These are phyloP conservation scores for Apamea epomidion DNA, from an alignment of 2,888 invertebrate species.

Conservation along the genomic window DNA sequence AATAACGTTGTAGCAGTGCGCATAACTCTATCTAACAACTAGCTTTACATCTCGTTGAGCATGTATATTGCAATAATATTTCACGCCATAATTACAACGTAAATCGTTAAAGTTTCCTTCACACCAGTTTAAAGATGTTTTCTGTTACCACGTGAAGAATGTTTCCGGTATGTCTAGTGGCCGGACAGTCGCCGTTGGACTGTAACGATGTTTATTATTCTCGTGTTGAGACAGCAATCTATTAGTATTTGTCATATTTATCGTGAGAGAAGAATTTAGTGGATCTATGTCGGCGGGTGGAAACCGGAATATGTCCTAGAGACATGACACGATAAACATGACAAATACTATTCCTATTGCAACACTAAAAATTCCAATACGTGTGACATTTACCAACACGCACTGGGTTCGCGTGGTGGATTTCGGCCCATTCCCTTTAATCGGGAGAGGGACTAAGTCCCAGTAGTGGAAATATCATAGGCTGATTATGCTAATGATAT, in stretches of 20 bases:
- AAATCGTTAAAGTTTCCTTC: conserved; percentile 39
- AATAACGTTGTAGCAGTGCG: conserved; percentile 23
- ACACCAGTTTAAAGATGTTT: conserved; percentile 33
- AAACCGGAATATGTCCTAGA: neutral
- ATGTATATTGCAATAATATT: conserved; percentile 45
- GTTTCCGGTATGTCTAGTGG: conserved; percentile 50
- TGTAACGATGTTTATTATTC: conserved; percentile 39
- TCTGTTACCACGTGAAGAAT: conserved; percentile 54
- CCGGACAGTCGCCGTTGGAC: conserved; percentile 21
- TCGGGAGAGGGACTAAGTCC: neutral
- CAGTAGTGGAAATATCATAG: neutral
- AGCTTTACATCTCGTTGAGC: conserved; percentile 8
- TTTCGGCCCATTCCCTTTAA: neutral
- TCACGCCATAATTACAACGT: conserved; percentile 36
- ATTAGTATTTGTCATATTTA: conserved; percentile 22
- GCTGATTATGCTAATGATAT: neutral
- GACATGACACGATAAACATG: neutral
- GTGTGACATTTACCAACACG: neutral
- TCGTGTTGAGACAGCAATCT: conserved; percentile 37
- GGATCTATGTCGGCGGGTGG: neutral
- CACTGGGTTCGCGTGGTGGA: neutral
- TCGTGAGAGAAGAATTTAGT: neutral
- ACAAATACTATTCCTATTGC: neutral
- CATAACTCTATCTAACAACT: conserved; percentile 10
- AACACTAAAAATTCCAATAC: neutral